Base-by-base conservation (phyloP, 2,888 invertebrate species). In the Malacosoma neustria region DNA sequence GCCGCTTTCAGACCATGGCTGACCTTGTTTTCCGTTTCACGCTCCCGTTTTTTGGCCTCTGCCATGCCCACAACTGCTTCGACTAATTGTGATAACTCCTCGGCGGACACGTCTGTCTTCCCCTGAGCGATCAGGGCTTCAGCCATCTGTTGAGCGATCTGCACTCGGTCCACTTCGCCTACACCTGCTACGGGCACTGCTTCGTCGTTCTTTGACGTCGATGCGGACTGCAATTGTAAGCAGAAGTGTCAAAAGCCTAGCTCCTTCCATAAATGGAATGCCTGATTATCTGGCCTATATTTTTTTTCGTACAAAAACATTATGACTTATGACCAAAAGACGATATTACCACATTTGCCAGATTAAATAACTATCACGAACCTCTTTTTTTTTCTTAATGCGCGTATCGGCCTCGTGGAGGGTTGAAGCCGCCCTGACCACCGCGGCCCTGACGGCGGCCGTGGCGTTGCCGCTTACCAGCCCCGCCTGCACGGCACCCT, bases 141-240 rank as follows among this genome's bases (percentile, higher is more conserved):
- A 0, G 95, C 94, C 69, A 95, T 91, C 67, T 94, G 93, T 51
- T 91, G 89, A 1, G 95, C 93, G 47, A 95, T 92, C 36, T 93
- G 89, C 14, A 91, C 90, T 52, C 93, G 92, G 61, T 95, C 94
- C 39, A 93, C 91, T 0, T 89, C 87, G 13, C 93, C 93, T 34
- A 92, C 88, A 15, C 92, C 92, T 1, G 91, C 90, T 32, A 93
- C 92, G 0, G 91, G 89, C 35, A 93, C 89, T 29, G 88, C 81
- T 11, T 90, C 88, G 1, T 50, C 13, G 30, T 48, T 49, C 3
- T 30, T 1, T 1, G 37, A 13, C 3, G 29, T 9, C 6, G 33
- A 30, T 7, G 30, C n/a, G n/a, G n/a, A n/a, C n/a, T n/a, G n/a
- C n/a, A n/a, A n/a, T n/a, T n/a, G n/a, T n/a, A n/a, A n/a, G n/a